Base-by-base conservation (phyloP, 2,113 vertebrate genomes). In the Talpa occidentalis region DNA sequence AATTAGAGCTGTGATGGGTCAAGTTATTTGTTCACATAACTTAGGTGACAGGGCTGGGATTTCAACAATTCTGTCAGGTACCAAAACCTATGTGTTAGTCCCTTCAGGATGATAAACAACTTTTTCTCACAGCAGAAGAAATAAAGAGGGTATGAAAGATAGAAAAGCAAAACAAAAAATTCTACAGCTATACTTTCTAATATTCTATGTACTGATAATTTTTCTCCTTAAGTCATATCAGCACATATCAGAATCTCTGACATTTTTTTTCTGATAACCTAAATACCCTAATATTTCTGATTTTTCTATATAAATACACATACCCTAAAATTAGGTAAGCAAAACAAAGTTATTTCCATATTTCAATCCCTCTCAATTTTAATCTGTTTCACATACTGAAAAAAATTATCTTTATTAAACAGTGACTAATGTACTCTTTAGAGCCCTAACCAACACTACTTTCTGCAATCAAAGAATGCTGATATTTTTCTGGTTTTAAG, bases 151-250 rank as follows among this genome's bases (percentile, higher is more conserved):
- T 52, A 42, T 40, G 73, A 72, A 80, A 24, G 19, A 92, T 3
- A 3, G 30, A 80, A 94, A 42, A 80, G 19, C 2, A 90, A 95
- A 56, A 81, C 3, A 67, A 59, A 64, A 28, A 56, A 49, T 44
- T 78, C 21, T 42, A 80, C 89, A 95, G 90, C 17, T 28, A 30
- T 78, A 35, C 28, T 94, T 92, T 91, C 59, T 62, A 76, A 88
- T 90, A 93, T 69, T 91, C 32, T 84, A 73, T 40, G 40, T 72
- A 70, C 6, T 66, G 59, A 88, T 92, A 72, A 9, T 72, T 74
- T 96, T 83, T 78, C 70, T 32, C 44, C 47, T 95, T 92, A 77
- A 81, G 35, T 6, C 24, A 40, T 49, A 56, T 56, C 54, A 70
- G 10, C 40, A 32, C 19, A 64, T 67, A 35, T 70, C 6, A 70